Evolutionary conservation across 2,888 invertebrate genomes (phyloP).

Genomic region (Taphrorychus bicolor): DNA sequence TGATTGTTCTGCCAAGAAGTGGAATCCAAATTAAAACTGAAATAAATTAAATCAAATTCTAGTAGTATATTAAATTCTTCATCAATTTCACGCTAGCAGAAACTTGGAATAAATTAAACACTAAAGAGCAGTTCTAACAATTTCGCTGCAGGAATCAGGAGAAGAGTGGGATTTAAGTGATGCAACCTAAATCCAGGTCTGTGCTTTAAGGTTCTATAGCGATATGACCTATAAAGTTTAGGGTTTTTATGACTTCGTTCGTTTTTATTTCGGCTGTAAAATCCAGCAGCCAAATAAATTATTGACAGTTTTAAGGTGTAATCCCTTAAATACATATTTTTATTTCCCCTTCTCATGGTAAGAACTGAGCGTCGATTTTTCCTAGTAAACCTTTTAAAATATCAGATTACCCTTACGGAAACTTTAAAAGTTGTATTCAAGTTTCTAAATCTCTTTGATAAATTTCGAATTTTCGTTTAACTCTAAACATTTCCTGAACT

Average conservation of each 20-base stretch:
- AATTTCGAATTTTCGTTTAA: neutral
- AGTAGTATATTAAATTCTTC: neutral
- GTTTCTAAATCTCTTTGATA: slow-evolving; percentile 2
- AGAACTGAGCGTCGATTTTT: slow-evolving; percentile 1
- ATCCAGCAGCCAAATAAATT: slow-evolving; percentile 14
- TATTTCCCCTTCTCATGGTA: neutral
- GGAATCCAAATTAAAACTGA: neutral
- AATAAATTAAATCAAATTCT: neutral
- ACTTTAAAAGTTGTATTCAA: slow-evolving; percentile 10
- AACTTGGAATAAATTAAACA: neutral
- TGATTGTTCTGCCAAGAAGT: neutral
- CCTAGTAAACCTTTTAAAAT: slow-evolving; percentile 20
- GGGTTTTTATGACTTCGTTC: slow-evolving; percentile 18
- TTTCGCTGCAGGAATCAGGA: neutral
- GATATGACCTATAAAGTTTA: slow-evolving; percentile 14
- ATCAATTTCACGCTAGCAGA: neutral
- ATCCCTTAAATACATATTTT: slow-evolving; percentile 11
- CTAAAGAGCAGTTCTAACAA: neutral
- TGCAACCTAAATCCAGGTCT: neutral
- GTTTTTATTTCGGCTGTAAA: slow-evolving; percentile 18
- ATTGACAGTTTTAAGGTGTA: slow-evolving; percentile 12
- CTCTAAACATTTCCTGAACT: slow-evolving; percentile 8
- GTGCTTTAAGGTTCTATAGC: neutral
- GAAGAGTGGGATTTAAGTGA: neutral
- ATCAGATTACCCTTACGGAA: slow-evolving; percentile 6